phyloP scores from a whole-genome alignment of 1,140 invertebrate genomes.

The Artemia franciscana region DNA sequence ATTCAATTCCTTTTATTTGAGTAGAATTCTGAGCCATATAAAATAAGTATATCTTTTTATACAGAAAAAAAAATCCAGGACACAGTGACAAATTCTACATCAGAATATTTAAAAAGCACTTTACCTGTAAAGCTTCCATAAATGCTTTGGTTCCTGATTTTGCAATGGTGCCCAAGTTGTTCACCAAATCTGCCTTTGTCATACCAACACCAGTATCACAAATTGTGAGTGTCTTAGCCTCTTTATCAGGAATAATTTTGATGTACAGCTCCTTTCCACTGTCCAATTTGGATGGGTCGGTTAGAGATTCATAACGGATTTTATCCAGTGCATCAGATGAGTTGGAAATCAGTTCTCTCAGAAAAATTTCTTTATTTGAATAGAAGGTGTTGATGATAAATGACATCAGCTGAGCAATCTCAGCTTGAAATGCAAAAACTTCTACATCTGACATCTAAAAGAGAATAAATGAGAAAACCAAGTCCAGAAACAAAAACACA shows the following conservation, averaged over 20 bases:
- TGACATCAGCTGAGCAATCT: slow-evolving; percentile 88
- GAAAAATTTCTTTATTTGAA: slow-evolving; percentile 98
- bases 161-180: slow-evolving; percentile 86
- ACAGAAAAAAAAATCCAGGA: too few species aligned
- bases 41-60: too few species aligned
- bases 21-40: too few species aligned
- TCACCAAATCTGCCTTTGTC: slow-evolving; percentile 85
- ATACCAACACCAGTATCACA: slow-evolving; percentile 87
- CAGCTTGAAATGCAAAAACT: slow-evolving; percentile 75
- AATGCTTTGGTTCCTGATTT: slow-evolving; percentile 90
- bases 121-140: slow-evolving; percentile 66
- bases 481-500: too few species aligned
- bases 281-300: slow-evolving; percentile 56
- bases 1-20: too few species aligned
- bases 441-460: slow-evolving; percentile 37
- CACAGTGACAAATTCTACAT: too few species aligned
- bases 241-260: slow-evolving; percentile 73
- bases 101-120: too few species aligned
- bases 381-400: slow-evolving; percentile 99
- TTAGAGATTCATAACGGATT: slow-evolving; percentile 59
- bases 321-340: slow-evolving; percentile 40
- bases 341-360: slow-evolving; percentile 83
- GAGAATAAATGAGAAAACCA: too few species aligned
- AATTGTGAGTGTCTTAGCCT: slow-evolving; percentile 63
- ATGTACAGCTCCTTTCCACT: slow-evolving; percentile 68